Conservation (phyloP, 1,140 invertebrate species). For the Diabrotica virgifera region DNA sequence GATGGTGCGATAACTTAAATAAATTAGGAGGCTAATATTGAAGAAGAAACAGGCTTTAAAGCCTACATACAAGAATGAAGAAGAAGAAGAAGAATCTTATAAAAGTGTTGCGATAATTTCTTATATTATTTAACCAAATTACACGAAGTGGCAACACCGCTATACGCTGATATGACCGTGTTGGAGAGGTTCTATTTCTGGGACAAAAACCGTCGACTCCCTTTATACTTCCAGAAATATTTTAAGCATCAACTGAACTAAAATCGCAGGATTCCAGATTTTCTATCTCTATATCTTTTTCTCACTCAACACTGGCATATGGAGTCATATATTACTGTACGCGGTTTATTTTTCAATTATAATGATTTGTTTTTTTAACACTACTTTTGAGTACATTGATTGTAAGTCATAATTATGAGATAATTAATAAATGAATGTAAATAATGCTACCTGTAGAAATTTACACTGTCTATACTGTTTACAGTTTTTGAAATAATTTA, state of each 20-base stretch:
- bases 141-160: neutral
- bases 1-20: no score
- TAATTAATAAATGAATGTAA: no score
- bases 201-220: conserved; percentile 16
- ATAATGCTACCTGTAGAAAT: no score
- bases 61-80: no score
- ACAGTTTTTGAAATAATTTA: no score
- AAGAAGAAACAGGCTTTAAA: no score
- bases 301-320: neutral
- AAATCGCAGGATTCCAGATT: neutral
- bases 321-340: neutral
- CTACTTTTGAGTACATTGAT: neutral
- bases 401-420: no score
- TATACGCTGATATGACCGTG: neutral
- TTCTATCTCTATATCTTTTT: neutral
- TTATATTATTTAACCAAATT: no score
- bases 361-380: neutral
- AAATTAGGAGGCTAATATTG: no score
- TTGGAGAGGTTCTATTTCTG: conserved; percentile 15
- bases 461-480: no score
- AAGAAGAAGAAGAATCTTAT: no score
- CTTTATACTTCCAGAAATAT: conserved; percentile 21
- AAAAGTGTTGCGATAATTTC: no score
- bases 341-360: neutral
- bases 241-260: neutral